phyloP scores from a whole-genome alignment of 2,888 invertebrate genomes.

The Steromphala cineraria region DNA sequence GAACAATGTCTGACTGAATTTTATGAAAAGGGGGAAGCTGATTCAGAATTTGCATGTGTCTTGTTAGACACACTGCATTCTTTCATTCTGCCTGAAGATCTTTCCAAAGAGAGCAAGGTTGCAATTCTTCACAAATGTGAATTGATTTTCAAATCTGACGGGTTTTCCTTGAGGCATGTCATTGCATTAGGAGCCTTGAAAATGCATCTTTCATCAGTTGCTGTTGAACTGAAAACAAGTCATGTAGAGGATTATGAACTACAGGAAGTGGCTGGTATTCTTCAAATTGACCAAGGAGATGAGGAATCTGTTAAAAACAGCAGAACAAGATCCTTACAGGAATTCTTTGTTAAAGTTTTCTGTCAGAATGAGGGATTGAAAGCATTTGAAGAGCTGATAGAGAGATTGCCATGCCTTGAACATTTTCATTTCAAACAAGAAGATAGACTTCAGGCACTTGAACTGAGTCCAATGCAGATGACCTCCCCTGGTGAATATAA shows the following conservation, averaged over 20 bases:
- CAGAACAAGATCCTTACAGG: slow-evolving; percentile 4
- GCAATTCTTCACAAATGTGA: slow-evolving; percentile 17
- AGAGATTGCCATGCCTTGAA: background rate
- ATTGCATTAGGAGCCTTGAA: slow-evolving; percentile 21
- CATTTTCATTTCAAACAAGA: background rate
- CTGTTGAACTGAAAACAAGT: background rate
- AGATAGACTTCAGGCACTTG: background rate
- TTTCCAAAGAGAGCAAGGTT: background rate
- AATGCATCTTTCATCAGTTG: background rate
- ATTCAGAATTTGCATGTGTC: slow-evolving; percentile 11
- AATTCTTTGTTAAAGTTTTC: background rate
- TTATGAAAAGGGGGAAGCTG: background rate
- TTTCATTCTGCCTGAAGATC: background rate
- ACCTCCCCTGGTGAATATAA: background rate
- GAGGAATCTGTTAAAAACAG: background rate
- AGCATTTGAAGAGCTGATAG: background rate
- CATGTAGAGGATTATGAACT: background rate
- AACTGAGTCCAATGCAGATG: background rate
- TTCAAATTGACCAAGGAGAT: background rate
- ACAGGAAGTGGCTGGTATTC: slow-evolving; percentile 18
- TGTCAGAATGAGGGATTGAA: background rate
- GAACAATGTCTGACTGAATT: background rate
- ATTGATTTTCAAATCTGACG: background rate
- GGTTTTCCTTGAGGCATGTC: slow-evolving; percentile 6
- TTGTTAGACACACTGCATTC: background rate